These are phyloP conservation scores for Crax fasciolata DNA, from an alignment of 2,797 vertebrate genomes.

Conservation along the genomic window DNA sequence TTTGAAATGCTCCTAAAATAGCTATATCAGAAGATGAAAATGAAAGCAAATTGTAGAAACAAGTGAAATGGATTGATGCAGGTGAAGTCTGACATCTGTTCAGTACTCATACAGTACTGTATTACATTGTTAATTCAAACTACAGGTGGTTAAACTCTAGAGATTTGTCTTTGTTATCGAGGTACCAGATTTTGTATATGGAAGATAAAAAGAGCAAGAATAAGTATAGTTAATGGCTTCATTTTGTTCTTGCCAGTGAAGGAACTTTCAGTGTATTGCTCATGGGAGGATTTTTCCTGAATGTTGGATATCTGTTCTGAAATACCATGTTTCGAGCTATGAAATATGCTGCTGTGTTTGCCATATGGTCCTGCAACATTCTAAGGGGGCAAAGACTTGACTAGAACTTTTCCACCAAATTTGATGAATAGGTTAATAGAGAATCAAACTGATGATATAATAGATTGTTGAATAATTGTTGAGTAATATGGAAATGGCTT, in stretches of 20 bases:
- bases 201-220: conserved; percentile 12
- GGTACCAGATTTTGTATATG: not conserved
- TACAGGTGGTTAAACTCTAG: not conserved
- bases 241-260: conserved; percentile 9
- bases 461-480: conserved; percentile 1
- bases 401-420: conserved; percentile 1
- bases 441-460: not conserved
- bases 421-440: not conserved
- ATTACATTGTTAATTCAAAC: not conserved
- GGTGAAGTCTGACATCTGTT: not conserved
- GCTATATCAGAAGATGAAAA: not conserved
- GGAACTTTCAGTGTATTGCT: not conserved
- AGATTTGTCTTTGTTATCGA: accelerated
- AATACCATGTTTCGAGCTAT: not conserved
- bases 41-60: not conserved
- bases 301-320: conserved; percentile 18
- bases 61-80: not conserved
- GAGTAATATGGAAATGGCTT: not conserved
- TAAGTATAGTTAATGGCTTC: not conserved
- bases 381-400: not conserved
- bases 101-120: not conserved
- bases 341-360: not conserved
- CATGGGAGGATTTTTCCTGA: conserved; percentile 2
- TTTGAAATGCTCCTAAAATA: conserved; percentile 17
- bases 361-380: not conserved